Evolutionary conservation across 2,113 vertebrate species (phyloP), one percentile per base, ranked within the genome.

Genomic region (Thunnus maccoyii): DNA sequence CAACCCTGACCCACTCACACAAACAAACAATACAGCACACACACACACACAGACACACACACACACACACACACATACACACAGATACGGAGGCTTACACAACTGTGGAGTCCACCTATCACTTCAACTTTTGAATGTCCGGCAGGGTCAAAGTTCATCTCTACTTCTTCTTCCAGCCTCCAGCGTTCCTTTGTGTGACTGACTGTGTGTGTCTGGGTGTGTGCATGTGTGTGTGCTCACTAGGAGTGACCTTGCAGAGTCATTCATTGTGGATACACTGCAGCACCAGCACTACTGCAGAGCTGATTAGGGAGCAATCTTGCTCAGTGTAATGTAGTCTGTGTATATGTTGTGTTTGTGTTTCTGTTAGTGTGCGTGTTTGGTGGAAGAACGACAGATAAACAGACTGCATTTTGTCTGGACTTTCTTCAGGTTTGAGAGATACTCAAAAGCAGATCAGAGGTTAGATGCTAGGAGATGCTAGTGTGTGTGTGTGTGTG

Each of bases 121-220:
- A 85, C 81, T 70, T 80, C 86, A 11, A 87, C 86, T 87, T 93
- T 76, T 90, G 79, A 88, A 90, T 89, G 93, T 93, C 91, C 90
- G 13, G 22, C 22, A 80, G 90, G 92, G 93, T 94, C 91, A 93
- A 88, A 94, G 93, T 92, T 94, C 90, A 90, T 79, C 83, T 87
- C 83, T 22, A 22, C 22, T 84, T 89, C 89, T 86, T 78, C 80
- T 86, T 77, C 85, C 84, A 89, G 85, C 79, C 81, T 82, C 60
- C 76, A 72, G 73, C 30, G 17, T 65, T 86, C 67, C 72, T 91
- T 89, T 93, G 88, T 90, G 78, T 76, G 70, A 30, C 76, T 76
- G 70, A 30, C 41, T 69, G 61, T 52, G 32, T 72, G 52, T 67
- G 60, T 70, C 69, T 79, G 56, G 17, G 52, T 48, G 63, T 76